phyloP scores from a whole-genome alignment of 1,140 invertebrate genomes.

The Aethina tumida region DNA sequence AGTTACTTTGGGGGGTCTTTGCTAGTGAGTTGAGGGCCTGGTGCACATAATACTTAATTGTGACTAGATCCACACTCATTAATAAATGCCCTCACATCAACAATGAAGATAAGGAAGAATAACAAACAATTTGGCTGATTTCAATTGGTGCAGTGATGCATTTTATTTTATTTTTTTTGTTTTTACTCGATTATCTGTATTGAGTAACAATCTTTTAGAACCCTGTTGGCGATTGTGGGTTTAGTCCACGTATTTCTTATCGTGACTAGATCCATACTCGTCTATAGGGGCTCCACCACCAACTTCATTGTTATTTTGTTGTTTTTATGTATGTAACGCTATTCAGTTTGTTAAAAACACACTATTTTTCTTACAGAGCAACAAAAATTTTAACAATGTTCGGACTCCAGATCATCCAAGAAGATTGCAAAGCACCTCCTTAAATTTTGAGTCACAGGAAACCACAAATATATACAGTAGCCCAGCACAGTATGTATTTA shows the following conservation, averaged over 20 bases:
- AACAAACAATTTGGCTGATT: constrained; percentile 1
- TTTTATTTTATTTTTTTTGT: too few relatives aligned
- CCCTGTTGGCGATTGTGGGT: constrained; percentile 62
- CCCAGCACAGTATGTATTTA: neutral
- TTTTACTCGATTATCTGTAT: too few relatives aligned
- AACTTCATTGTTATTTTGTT: constrained; percentile 5
- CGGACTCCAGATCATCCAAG: too few relatives aligned
- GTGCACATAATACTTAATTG: constrained; percentile 49
- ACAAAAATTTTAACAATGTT: neutral
- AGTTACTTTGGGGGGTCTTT: constrained; percentile 26
- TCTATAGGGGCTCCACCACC: constrained; percentile 44
- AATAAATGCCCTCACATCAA: constrained; percentile 32
- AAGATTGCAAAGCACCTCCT: neutral
- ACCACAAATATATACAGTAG: constrained; percentile 1
- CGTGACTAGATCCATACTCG: constrained; percentile 83
- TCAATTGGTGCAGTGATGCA: neutral
- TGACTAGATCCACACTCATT: constrained; percentile 88
- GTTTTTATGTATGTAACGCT: neutral
- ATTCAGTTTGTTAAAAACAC: neutral
- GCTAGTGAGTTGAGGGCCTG: constrained; percentile 64
- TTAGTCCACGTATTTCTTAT: constrained; percentile 56
- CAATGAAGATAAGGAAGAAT: neutral
- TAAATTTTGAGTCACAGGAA: constrained; percentile 3
- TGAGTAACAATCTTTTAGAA: constrained; percentile 6
- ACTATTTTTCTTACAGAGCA: neutral